Base-by-base conservation (phyloP, 2,888 invertebrate species). In the Microctonus hyperodae region DNA sequence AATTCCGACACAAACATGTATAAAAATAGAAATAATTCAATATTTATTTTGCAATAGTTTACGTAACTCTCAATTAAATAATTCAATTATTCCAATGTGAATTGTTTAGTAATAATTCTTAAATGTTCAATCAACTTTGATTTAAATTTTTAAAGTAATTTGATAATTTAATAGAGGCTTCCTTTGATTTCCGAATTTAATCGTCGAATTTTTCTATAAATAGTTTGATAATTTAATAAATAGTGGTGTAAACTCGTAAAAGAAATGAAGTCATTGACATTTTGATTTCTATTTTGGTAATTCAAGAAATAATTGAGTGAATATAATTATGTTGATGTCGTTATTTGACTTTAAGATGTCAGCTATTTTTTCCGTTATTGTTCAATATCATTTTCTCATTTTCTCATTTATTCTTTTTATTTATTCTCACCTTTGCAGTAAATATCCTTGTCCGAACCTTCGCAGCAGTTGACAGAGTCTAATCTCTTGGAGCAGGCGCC, bases 371-470 rank as follows among this genome's bases (percentile, higher is more conserved):
- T 7, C 7, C 7, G 7, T 31, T 58, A 6, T 40, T 25, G 37
- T 58, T 60, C 10, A 16, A 9, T 0, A n/a, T 28, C 16, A 22
- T 40, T 44, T 44, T n/a, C 7, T 59, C 20, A 20, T 31, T 20
- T 20, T 58, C n/a, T 25, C 28, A 44, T 59, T 44, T 11, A 28
- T 23, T 59, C n/a, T 13, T 44, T n/a, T 16, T n/a, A 16, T 20
- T 44, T 20, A 7, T 68, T 69, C 82, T 83, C 88, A 94, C 95
- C 94, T 92, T 94, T 96, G 88, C 97, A 97, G 88, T 95, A 97
- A 88, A 97, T 94, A 84, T 97, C 94, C 88, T 93, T 94, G 85
- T 97, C 95, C 79, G 96, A 93, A 81, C 94, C 97, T 86, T 95
- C 96, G 86, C 95, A 95, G 88, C 93, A 94, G 87, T 92, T 93